Evolutionary conservation across 2,113 vertebrate species (phyloP).

Genomic region (Charadrius vociferus): DNA sequence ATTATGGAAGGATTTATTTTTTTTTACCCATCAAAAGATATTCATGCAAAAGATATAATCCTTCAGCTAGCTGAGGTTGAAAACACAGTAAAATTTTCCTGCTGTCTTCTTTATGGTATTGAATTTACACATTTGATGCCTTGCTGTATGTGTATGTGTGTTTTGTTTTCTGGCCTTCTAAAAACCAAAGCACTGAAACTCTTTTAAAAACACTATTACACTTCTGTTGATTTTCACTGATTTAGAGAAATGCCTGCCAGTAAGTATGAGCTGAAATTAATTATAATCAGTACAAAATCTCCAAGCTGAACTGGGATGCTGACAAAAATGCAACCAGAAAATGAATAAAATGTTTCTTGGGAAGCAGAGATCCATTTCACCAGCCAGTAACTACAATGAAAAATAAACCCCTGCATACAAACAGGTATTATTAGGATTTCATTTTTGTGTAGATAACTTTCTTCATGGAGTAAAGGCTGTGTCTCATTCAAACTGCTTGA

Average conservation of each 20-base stretch:
- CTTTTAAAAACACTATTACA: background rate
- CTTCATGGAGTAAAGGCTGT: conserved; percentile 16
- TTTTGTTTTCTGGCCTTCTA: background rate
- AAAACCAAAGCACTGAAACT: background rate
- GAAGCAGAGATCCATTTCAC: conserved; percentile 26
- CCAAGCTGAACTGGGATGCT: conserved; percentile 56
- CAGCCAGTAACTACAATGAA: background rate
- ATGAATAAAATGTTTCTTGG: conserved; percentile 69
- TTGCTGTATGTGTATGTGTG: background rate
- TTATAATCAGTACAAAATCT: conserved; percentile 59
- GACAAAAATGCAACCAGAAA: conserved; percentile 72
- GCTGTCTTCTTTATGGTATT: background rate
- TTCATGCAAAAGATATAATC: background rate
- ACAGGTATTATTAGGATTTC: conserved; percentile 51
- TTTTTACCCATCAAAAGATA: background rate
- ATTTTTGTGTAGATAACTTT: conserved; percentile 36
- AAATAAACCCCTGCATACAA: conserved; percentile 45
- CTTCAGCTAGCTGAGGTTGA: background rate
- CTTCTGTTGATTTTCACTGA: conserved; percentile 42
- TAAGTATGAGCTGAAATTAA: conserved; percentile 72
- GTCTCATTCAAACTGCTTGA: conserved; percentile 30
- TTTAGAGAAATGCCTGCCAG: conserved; percentile 19
- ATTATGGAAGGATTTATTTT: background rate
- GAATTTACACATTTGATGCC: background rate
- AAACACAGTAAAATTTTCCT: background rate